phyloP scores from a whole-genome alignment of 2,797 vertebrate species.

The Acrocephalus scirpaceus region DNA sequence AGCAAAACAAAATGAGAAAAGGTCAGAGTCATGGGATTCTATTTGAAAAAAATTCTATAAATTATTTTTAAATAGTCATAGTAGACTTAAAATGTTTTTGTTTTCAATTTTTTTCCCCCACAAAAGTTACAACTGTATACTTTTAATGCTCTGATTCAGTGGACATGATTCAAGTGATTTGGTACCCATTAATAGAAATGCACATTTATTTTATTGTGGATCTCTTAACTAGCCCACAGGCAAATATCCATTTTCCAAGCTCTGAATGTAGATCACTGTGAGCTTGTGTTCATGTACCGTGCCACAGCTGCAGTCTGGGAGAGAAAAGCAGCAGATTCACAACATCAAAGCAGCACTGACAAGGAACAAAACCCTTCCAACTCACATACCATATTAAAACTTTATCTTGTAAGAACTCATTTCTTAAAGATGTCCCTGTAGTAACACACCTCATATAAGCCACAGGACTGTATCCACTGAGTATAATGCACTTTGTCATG shows the following conservation, averaged over 20 bases:
- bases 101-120: background rate
- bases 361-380: background rate
- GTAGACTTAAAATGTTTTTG: background rate
- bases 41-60: background rate
- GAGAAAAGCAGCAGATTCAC: background rate
- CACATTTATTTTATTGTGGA: background rate
- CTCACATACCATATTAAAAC: background rate
- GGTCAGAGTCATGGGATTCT: background rate
- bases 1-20: background rate
- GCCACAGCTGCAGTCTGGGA: background rate
- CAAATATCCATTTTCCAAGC: background rate
- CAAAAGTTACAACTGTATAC: background rate
- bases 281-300: background rate
- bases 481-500: background rate
- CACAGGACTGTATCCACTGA: background rate
- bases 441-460: background rate
- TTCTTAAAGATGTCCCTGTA: background rate
- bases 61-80: background rate
- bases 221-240: background rate
- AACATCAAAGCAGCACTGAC: background rate
- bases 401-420: background rate
- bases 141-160: background rate
- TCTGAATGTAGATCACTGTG: background rate
- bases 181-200: background rate
- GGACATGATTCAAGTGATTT: background rate